Evolutionary conservation across 2,888 invertebrate species (phyloP), one percentile per base, ranked within the genome.

Genomic region (Stenurella melanura): DNA sequence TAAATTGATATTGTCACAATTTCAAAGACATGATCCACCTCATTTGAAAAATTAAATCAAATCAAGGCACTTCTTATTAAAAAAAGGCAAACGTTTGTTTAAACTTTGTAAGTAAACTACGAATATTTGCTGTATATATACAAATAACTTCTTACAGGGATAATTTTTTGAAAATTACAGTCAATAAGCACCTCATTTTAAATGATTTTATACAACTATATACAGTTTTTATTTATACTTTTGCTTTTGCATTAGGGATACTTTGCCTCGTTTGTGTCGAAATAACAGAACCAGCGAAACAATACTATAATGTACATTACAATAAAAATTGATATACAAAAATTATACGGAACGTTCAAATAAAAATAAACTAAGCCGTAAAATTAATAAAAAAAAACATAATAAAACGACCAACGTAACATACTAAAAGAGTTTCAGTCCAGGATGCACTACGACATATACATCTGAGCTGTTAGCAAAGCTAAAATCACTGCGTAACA

Each of bases 401-500:
- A 68, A 71, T 58, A 69, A 72, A 76, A 75, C 60, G 61, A 72
- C 61, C 64, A 75, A 80, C 68, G 73, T 76, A 81, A 74, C 73
- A 58, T 66, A 73, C 42, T 73, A 56, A 69, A 76, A 70, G 63
- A 72, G 34, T 74, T 75, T 79, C 78, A 78, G 80, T 82, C 78
- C 82, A 67, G 76, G 79, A 80, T 82, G 80, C 82, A 82, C 78
- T 68, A 78, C 72, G n/a, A 75, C 75, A 78, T 73, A 56, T 60
- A 78, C 50, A 26, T 50, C 75, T 70, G 73, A 78, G 73, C 68
- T 78, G 75, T 75, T 60, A 78, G 75, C 70, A 73, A 67, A 26
- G 67, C 38, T 67, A 73, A 67, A 72, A 72, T 60, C 72, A 19
- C 63, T 72, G 63, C 42, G 19, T 58, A 70, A 38, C 1, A 72